Conservation (phyloP, 1,140 invertebrate species). For the Atta cephalotes region DNA sequence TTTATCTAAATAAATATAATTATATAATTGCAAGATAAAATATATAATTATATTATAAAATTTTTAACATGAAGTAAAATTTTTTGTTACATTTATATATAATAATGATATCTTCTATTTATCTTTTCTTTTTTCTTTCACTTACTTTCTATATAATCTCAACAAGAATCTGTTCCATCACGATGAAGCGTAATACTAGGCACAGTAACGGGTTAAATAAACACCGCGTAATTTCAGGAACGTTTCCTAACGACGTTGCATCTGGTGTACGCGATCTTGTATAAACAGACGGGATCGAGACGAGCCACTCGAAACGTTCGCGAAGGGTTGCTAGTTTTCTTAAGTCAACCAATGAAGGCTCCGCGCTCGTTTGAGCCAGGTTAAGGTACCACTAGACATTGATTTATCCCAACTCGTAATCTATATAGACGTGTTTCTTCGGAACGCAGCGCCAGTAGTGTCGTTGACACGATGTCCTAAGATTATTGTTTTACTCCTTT, state of each 20-base stretch:
- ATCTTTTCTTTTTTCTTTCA: background rate
- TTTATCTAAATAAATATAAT: background rate
- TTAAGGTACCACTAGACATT: slow-evolving; percentile 72
- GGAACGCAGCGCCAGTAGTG: slow-evolving; percentile 1
- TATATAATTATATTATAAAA: background rate
- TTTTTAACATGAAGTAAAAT: background rate
- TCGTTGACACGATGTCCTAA: background rate
- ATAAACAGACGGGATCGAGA: slow-evolving; percentile 73
- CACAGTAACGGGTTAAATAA: slow-evolving; percentile 71
- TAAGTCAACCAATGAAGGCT: slow-evolving; percentile 63
- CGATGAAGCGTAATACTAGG: slow-evolving; percentile 55
- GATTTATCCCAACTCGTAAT: slow-evolving; percentile 69
- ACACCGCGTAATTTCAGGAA: slow-evolving; percentile 71
- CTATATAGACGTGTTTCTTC: slow-evolving; percentile 42
- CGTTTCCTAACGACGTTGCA: slow-evolving; percentile 72
- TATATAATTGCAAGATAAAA: too few species aligned
- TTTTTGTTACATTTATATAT: slow-evolving; percentile 1
- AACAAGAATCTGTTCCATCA: slow-evolving; percentile 46
- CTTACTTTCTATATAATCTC: slow-evolving; percentile 10
- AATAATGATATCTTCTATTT: slow-evolving; percentile 2
- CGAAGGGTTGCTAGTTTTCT: slow-evolving; percentile 76
- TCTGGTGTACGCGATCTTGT: slow-evolving; percentile 73
- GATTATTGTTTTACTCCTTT: slow-evolving; percentile 12
- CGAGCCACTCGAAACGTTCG: slow-evolving; percentile 73
- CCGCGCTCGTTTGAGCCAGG: slow-evolving; percentile 66